Conservation (phyloP, 2,113 vertebrate species). For the Sisor rabdophorus region DNA sequence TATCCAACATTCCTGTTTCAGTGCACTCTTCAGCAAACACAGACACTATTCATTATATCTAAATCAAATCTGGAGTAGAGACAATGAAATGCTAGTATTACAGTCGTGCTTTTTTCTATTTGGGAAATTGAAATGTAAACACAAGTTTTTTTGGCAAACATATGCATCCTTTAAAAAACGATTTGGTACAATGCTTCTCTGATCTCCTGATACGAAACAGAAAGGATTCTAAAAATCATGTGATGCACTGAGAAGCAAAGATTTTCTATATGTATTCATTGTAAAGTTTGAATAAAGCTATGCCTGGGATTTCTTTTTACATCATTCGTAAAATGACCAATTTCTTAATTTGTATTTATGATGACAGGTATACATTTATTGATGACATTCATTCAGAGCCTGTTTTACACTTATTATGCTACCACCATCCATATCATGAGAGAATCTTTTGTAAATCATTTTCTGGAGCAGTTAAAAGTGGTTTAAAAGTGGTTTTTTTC, state of each 20-base stretch:
- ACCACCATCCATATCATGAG: constrained; percentile 19
- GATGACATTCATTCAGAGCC: constrained; percentile 10
- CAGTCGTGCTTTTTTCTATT: constrained; percentile 10
- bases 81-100: constrained; percentile 27
- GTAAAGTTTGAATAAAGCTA: background rate
- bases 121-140: constrained; percentile 12
- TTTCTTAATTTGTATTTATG: constrained; percentile 12
- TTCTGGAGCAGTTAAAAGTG: constrained; percentile 60
- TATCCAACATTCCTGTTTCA: constrained; percentile 64
- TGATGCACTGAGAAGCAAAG: background rate
- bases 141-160: constrained; percentile 10
- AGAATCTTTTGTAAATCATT: constrained; percentile 66
- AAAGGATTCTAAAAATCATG: background rate
- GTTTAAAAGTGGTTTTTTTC: constrained; percentile 65
- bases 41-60: constrained; percentile 41
- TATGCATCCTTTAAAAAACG: background rate
- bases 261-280: background rate
- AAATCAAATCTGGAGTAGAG: constrained; percentile 41
- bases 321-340: background rate
- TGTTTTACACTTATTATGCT: constrained; percentile 17
- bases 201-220: constrained; percentile 5
- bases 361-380: background rate
- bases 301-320: background rate
- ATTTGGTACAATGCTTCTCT: constrained; percentile 22
- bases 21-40: constrained; percentile 49